Base-by-base conservation (phyloP, 2,888 invertebrate genomes). In the Bombyx huttoni region DNA sequence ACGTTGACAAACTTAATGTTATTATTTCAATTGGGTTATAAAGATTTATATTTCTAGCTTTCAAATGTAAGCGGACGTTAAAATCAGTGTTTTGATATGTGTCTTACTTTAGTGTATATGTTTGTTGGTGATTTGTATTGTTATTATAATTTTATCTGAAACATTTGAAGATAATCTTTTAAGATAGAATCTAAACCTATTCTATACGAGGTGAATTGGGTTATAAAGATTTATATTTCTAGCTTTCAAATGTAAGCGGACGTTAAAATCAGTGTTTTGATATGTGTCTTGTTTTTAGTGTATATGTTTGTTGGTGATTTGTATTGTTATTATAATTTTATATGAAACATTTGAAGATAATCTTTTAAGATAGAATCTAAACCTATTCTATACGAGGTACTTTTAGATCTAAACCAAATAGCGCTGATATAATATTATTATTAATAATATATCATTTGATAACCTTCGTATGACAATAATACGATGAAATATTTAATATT, bases 1-100 rank as follows among this genome's bases (percentile, higher is more conserved):
- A 52, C 61, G 61, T 60, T 64, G 62, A 64, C 67, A 63, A 61
- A 60, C 51, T 64, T 68, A 62, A 71, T 66, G 61, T 61, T 59
- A 60, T 62, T 64, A 64, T 50, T 65, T 65, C 66, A 66, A 62
- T 59, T 56, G 52, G 53, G 58, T 53, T 55, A 40, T 40, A 12
- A 50, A 55, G 57, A 62, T 64, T 63, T 58, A 57, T 56, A 61
- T 62, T 60, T 57, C 12, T 12, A 8, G 12, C 12, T 40, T 40
- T 40, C 8, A 13, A 13, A 47, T 51, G 34, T 13, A 12, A 1
- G 13, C 34, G 9, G n/a, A 34, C 34, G 5, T 34, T 33, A 33
- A 14, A 34, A 46, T 13, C 50, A 12, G 3, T 24, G 24, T 24
- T 24, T 34, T 34, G 10, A 46, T 50, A 34, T 45, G 14, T 40